phyloP scores from a whole-genome alignment of 2,888 invertebrate species.

The Microplitis deprimator region DNA sequence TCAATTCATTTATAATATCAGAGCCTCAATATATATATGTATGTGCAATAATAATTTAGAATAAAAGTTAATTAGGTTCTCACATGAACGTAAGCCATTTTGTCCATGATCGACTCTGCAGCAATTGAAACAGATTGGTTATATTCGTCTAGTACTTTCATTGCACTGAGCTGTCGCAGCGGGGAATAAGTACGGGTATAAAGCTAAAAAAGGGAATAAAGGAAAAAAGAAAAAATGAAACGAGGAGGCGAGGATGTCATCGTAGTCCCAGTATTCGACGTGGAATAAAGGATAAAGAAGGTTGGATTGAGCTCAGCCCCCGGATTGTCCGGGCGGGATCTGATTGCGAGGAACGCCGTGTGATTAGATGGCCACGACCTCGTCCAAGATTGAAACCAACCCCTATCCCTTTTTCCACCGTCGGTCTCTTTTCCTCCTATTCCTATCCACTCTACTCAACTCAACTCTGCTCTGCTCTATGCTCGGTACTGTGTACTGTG shows the following conservation, averaged over 20 bases:
- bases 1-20: too few species aligned
- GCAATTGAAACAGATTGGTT: not conserved
- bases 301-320: conserved; percentile 38
- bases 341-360: conserved; percentile 64
- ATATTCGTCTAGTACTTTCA: not conserved
- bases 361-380: conserved; percentile 68
- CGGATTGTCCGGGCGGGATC: conserved; percentile 54
- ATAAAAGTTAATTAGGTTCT: not conserved
- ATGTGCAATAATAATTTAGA: too few species aligned
- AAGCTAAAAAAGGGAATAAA: conserved; percentile 24
- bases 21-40: too few species aligned
- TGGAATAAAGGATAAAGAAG: conserved; percentile 40
- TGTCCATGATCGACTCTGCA: conserved; percentile 17
- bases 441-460: not conserved
- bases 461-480: not conserved
- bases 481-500: not conserved
- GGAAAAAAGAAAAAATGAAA: conserved; percentile 26
- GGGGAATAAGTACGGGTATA: conserved; percentile 21
- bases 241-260: conserved; percentile 35
- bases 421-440: not conserved
- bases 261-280: conserved; percentile 28
- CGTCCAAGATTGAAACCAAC: conserved; percentile 63
- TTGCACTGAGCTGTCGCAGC: not conserved
- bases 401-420: conserved; percentile 23
- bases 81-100: not conserved